Conservation (phyloP, 2,888 invertebrate genomes). For the Lithodes maja region DNA sequence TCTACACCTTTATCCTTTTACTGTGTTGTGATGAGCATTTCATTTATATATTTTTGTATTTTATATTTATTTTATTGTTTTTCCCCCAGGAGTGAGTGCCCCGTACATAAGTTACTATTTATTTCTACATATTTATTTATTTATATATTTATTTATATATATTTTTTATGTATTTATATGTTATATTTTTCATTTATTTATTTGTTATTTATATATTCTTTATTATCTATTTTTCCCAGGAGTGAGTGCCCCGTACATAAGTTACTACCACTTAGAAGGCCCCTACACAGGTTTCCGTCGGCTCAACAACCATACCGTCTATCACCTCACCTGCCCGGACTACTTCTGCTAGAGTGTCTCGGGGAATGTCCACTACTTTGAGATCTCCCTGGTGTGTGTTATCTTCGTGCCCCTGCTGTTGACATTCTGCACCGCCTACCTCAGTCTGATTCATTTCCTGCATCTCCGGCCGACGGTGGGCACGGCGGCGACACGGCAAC, state of each 20-base stretch:
- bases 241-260: not conserved
- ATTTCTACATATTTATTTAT: not conserved
- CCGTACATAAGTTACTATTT: not conserved
- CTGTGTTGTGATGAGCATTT: too few relatives aligned
- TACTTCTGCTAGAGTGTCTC: not conserved
- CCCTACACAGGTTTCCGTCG: not conserved
- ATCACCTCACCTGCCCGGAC: not conserved
- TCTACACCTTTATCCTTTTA: too few relatives aligned
- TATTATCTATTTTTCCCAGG: too few relatives aligned
- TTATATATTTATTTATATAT: not conserved
- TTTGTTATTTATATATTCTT: not conserved
- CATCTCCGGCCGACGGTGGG: conserved; percentile 1
- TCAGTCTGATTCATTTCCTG: conserved; percentile 33
- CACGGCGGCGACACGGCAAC: not conserved
- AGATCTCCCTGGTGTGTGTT: conserved; percentile 18
- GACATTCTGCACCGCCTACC: conserved; percentile 16
- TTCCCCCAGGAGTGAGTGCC: conserved; percentile 11
- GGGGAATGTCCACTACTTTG: not conserved
- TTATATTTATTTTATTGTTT: not conserved
- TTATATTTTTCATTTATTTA: not conserved
- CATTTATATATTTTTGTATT: not conserved
- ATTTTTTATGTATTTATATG: not conserved
- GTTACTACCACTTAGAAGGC: not conserved
- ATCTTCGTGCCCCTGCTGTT: conserved; percentile 32
- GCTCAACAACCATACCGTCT: not conserved